Conservation (phyloP, 2,113 vertebrate species). For the Campylorhamphus procurvoides region DNA sequence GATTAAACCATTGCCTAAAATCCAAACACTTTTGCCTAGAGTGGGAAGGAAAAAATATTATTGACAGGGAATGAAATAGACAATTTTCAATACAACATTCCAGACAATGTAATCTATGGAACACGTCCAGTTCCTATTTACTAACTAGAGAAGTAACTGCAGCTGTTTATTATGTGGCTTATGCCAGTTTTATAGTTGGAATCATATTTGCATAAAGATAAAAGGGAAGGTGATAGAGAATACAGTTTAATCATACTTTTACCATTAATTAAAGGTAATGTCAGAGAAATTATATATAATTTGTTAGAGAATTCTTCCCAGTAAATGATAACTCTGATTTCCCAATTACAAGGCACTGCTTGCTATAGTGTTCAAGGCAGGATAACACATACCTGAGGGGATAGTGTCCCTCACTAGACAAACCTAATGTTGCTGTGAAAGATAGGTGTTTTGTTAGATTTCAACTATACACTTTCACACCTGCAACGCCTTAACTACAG, state of each 20-base stretch:
- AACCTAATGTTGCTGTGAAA: constrained; percentile 69
- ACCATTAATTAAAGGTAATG: constrained; percentile 78
- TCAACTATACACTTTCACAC: constrained; percentile 80
- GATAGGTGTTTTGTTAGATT: constrained; percentile 79
- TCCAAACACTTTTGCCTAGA: neutral
- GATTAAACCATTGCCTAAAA: neutral
- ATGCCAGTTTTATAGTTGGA: constrained; percentile 75
- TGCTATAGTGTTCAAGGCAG: constrained; percentile 72
- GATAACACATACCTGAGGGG: constrained; percentile 68
- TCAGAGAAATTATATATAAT: constrained; percentile 78
- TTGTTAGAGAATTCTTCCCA: constrained; percentile 75
- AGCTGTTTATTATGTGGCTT: constrained; percentile 72
- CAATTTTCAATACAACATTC: constrained; percentile 65
- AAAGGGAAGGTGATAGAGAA: constrained; percentile 78
- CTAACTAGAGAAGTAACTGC: constrained; percentile 68
- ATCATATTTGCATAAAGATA: constrained; percentile 81
- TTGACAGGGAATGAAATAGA: constrained; percentile 27
- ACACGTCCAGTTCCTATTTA: constrained; percentile 70
- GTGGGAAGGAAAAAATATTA: neutral
- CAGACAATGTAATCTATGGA: constrained; percentile 71
- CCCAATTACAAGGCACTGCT: constrained; percentile 75
- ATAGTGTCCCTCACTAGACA: constrained; percentile 60
- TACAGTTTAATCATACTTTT: constrained; percentile 73
- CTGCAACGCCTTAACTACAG: constrained; percentile 85
- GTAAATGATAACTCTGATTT: constrained; percentile 76